Percentiles rank a stretch among this genome's conserved stretches.
These are phyloP conservation scores for Ceratina japonica DNA, from an alignment of 1,140 invertebrate genomes.

Conservation along the genomic window DNA sequence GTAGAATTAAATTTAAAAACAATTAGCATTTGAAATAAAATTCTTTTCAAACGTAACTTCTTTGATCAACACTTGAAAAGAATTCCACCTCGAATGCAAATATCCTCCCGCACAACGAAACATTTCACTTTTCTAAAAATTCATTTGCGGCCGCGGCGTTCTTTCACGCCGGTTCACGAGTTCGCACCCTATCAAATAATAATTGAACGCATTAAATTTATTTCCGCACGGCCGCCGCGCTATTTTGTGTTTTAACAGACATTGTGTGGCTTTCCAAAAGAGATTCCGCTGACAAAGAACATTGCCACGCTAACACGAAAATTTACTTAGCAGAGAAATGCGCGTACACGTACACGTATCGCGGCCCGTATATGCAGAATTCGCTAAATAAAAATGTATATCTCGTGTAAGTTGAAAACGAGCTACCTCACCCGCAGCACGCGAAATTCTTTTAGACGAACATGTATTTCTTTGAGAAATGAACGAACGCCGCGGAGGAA, in stretches of 20 bases:
- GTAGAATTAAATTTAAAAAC: too few relatives aligned
- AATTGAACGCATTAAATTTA: neutral
- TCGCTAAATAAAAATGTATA: conserved; percentile 37
- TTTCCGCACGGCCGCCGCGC: neutral
- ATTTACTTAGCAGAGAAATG: conserved; percentile 16
- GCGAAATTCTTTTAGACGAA: conserved; percentile 33
- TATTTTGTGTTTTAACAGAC: neutral
- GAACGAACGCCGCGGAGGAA: too few relatives aligned
- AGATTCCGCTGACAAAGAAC: neutral
- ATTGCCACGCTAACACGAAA: neutral
- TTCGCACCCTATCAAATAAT: too few relatives aligned
- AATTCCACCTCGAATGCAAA: too few relatives aligned
- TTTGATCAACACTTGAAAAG: too few relatives aligned
- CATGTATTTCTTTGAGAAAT: conserved; percentile 39
- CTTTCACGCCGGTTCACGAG: neutral
- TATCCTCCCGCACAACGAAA: too few relatives aligned
- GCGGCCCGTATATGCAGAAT: conserved; percentile 3
- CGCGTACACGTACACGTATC: too few relatives aligned
- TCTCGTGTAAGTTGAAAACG: conserved; percentile 26
- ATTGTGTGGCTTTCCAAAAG: conserved; percentile 11
- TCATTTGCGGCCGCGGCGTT: neutral
- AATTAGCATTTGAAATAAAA: too few relatives aligned
- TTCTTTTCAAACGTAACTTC: too few relatives aligned
- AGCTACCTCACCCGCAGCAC: conserved; percentile 25
- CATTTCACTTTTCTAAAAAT: neutral